Base-by-base conservation (phyloP, 2,113 vertebrate genomes). In the Oreochromis niloticus region DNA sequence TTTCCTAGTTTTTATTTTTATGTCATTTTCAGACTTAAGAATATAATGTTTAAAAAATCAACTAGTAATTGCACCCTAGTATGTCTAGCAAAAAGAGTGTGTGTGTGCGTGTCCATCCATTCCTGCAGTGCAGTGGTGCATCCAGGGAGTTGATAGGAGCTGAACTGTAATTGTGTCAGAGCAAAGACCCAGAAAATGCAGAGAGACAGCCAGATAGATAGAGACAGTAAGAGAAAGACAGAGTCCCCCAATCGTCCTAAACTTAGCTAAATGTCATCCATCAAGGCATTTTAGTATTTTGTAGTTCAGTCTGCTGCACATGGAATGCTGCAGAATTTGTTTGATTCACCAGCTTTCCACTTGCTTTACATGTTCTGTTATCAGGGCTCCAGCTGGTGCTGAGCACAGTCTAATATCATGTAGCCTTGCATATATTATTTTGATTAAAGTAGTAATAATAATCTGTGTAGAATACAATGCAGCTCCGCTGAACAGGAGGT, bases 81-180 rank as follows among this genome's bases (percentile, higher is more conserved):
- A 68, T 36, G 78, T 84, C n/a, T n/a, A 55, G 54, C 34, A 6
- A 78, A 46, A 36, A 79, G 32, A n/a, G 43, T 54, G 63, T 81
- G 61, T 71, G 17, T 82, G 80, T 84, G 86, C 57, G 56, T 81
- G 79, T 85, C 24, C 55, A 52, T 90, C 90, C 93, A 94, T 94
- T 93, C 94, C 94, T 86, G 88, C 63, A 78, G 86, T 92, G 93
- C 91, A 94, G 86, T 87, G 92, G 83, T 94, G 92, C 94, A 91
- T 93, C 92, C 87, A 71, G 79, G 68, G 85, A 93, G 90, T 87
- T 93, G 94, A 94, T 95, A 88, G 85, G 85, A 93, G 89, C 89
- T 94, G 93, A 95, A 94, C 88, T 93, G 90, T 93, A 93, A 94
- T 93, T 93, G 94, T 93, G 90, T 94, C 93, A 93, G 91, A 92